A percentile compares a stretch with the other conserved stretches of the same genome.
Evolutionary conservation across 1,140 invertebrate genomes (phyloP).

Genomic region (Drosophila equinoxialis): DNA sequence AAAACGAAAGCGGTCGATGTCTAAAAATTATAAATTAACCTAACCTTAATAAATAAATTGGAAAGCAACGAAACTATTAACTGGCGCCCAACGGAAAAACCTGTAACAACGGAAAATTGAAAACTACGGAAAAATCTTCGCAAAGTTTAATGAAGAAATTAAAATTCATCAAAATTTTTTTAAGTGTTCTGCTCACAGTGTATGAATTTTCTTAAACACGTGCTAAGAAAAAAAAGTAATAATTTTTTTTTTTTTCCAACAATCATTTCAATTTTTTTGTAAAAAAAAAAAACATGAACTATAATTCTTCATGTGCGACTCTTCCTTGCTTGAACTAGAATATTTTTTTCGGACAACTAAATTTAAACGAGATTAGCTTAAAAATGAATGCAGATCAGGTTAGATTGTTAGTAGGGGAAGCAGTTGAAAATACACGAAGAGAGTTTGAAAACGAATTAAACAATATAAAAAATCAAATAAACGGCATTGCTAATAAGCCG

Average conservation of each 20-base stretch:
- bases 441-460: background rate
- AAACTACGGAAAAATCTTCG: background rate
- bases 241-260: background rate
- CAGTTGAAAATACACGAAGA: background rate
- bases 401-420: slow-evolving; percentile 4
- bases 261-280: background rate
- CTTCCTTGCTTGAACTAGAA: slow-evolving; percentile 4
- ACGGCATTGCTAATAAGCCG: background rate
- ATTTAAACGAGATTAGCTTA: slow-evolving; percentile 1
- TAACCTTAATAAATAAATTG: too few relatives aligned
- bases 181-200: slow-evolving; percentile 2
- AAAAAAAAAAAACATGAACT: background rate
- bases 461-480: slow-evolving; percentile 1
- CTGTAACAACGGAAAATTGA: background rate
- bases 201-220: background rate
- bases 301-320: background rate
- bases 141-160: too few relatives aligned
- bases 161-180: background rate
- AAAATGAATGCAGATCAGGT: background rate
- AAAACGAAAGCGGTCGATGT: too few relatives aligned
- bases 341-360: background rate
- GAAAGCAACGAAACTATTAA: too few relatives aligned
- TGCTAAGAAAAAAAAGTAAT: background rate
- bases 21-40: too few relatives aligned
- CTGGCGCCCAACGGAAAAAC: slow-evolving; percentile 1